These are phyloP conservation scores for Adelognathus sp. DNA, from an alignment of 2,888 invertebrate genomes.

Conservation along the genomic window DNA sequence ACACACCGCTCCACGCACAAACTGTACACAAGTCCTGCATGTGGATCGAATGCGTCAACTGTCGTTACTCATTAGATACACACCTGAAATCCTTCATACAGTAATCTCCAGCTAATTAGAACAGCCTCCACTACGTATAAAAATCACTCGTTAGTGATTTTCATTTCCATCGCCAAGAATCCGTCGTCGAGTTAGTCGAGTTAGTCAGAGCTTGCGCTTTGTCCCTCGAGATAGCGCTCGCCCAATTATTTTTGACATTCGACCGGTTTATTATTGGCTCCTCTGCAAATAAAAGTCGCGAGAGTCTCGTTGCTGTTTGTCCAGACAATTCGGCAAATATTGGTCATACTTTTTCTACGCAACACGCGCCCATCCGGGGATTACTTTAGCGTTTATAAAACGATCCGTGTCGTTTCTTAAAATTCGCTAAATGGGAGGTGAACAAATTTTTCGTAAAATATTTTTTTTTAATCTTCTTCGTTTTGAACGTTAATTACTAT, in stretches of 20 bases:
- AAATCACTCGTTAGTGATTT: constrained; percentile 25
- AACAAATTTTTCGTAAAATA: not conserved
- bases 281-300: not conserved
- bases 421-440: constrained; percentile 46
- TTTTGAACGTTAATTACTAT: not conserved
- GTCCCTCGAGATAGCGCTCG: constrained; percentile 37
- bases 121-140: not conserved
- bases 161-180: too few species aligned
- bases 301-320: constrained; percentile 15
- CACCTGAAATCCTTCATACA: not conserved
- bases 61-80: not conserved
- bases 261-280: constrained; percentile 5
- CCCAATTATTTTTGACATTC: constrained; percentile 19
- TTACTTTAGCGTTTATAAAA: not conserved
- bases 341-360: not conserved
- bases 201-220: constrained; percentile 20
- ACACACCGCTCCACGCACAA: not conserved
- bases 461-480: constrained; percentile 9
- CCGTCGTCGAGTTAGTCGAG: not conserved
- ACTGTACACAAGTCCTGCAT: not conserved
- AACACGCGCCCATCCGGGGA: not conserved
- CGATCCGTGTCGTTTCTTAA: not conserved
- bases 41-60: constrained; percentile 7
- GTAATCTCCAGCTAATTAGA: not conserved
- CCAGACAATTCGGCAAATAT: constrained; percentile 29